Evolutionary conservation across 2,888 invertebrate genomes (phyloP), one percentile per base, ranked within the genome.

Genomic region (Hydraecia micacea): DNA sequence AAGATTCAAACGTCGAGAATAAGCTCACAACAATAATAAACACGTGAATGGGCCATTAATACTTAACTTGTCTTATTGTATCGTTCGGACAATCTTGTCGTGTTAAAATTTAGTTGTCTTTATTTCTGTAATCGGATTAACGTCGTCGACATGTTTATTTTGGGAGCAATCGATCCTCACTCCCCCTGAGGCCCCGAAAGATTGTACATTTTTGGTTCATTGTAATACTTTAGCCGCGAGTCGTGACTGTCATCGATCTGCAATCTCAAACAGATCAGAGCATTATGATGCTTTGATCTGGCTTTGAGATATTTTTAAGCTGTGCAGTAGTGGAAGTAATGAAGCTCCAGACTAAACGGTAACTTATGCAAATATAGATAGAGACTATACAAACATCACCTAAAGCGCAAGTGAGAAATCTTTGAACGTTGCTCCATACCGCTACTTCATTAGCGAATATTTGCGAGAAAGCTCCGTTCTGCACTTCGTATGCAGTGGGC

Each of bases 51-150:
- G 80, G 42, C 80, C 85, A 79, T 87, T 85, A 88, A 88, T 79
- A 86, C 80, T 80, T 77, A 32, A 80, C 78, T 88, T 69, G 60
- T 84, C 78, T 86, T 84, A 52, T 84, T 84, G 73, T 75, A 70
- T 67, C 69, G 63, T 73, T 58, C n/a, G 63, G 76, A 79, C 69
- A 69, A 60, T 75, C 76, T 80, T 76, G 71, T 83, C 68, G 76
- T 32, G 76, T 85, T 75, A 69, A 77, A 69, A 75, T 74, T 83
- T 78, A 77, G 68, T 80, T 83, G 86, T 85, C 72, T 80, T 78
- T 88, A 81, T 89, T 85, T 74, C 73, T 71, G 79, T 85, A 79
- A 88, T 79, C 86, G 81, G 86, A 80, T 87, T 87, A 86, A 83
- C 78, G 65, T 83, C 67, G 80, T 78, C 75, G 69, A 65, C 73